Base-by-base conservation (phyloP, 2,888 invertebrate species). In the Microplitis deprimator region DNA sequence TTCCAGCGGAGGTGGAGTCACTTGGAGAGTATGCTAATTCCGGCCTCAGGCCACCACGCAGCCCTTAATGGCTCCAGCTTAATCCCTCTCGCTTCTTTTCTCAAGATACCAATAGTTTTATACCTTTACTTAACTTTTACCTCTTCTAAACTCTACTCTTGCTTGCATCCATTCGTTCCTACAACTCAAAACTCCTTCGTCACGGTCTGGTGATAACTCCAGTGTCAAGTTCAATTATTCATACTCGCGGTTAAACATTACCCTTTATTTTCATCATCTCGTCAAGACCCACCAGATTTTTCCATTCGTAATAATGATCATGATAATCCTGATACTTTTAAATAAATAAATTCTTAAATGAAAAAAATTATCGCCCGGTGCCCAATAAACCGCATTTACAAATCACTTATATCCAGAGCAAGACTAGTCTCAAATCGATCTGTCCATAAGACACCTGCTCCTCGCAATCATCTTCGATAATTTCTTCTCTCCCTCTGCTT, bases 11-110 rank as follows among this genome's bases (percentile, higher is more conserved):
- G 89, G 89, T 88, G 89, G 88, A 89, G 88, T 87, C 85, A 84
- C 87, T 84, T 83, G 78, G 85, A 87, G 88, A 86, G 87, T 89
- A 89, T 89, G 89, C 89, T 89, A 89, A 89, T 89, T 87, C 87
- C 85, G 85, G 89, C 89, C 89, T 84, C 82, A 81, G 89, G 89
- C 89, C 86, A 89, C 89, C 89, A 89, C 89, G 89, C 89, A 89
- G 88, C 89, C 88, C 89, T 89, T 89, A 89, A 89, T 88, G 87
- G 88, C 85, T 59, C 77, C 87, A 88, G 87, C 86, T 87, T 85
- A 88, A 85, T 85, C 85, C 17, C 70, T 59, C 59, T 65, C 73
- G 73, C 10, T 50, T 50, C 50, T 50, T 50, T 50, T 50, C 50
- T 50, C 50, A 50, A 50, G 73, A 73, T 73, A 73, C 73, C 65